These are phyloP conservation scores for Lasaia peninsularis DNA, from an alignment of 1,140 invertebrate genomes.

Conservation along the genomic window DNA sequence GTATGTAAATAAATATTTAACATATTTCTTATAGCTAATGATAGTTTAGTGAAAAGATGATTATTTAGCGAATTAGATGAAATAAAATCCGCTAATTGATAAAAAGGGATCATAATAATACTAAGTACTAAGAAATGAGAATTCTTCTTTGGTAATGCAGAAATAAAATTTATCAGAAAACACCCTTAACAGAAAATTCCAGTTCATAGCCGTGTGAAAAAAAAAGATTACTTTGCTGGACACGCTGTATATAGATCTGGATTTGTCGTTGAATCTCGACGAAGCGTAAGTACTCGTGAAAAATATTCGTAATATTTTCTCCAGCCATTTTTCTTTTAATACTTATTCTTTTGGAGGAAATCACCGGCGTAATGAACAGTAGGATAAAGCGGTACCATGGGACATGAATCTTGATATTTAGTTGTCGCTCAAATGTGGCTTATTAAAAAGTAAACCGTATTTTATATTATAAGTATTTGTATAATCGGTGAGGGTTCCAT, in stretches of 20 bases:
- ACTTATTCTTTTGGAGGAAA: constrained; percentile 35
- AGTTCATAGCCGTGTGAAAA: too few species aligned
- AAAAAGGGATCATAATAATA: too few species aligned
- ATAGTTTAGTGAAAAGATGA: too few species aligned
- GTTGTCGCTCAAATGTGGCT: constrained; percentile 34
- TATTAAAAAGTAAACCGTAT: constrained; percentile 46
- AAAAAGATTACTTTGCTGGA: neutral
- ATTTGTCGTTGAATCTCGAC: constrained; percentile 16
- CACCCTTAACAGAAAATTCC: too few species aligned
- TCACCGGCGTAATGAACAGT: constrained; percentile 33
- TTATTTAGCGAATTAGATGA: too few species aligned
- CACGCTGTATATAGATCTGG: constrained; percentile 1
- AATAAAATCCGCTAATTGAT: too few species aligned
- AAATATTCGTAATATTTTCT: constrained; percentile 31
- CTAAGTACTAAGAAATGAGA: too few species aligned
- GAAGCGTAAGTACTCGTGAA: constrained; percentile 26
- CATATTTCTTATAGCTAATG: too few species aligned
- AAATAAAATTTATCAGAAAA: too few species aligned
- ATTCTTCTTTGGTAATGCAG: too few species aligned
- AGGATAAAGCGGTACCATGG: constrained; percentile 31
- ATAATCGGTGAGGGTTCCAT: too few species aligned
- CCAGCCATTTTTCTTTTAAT: constrained; percentile 22
- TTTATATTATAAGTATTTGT: constrained; percentile 17
- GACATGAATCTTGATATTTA: constrained; percentile 34
- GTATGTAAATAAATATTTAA: too few species aligned